Evolutionary conservation across 2,797 vertebrate species (phyloP).

Genomic region (Spinibarbus caldwelli): DNA sequence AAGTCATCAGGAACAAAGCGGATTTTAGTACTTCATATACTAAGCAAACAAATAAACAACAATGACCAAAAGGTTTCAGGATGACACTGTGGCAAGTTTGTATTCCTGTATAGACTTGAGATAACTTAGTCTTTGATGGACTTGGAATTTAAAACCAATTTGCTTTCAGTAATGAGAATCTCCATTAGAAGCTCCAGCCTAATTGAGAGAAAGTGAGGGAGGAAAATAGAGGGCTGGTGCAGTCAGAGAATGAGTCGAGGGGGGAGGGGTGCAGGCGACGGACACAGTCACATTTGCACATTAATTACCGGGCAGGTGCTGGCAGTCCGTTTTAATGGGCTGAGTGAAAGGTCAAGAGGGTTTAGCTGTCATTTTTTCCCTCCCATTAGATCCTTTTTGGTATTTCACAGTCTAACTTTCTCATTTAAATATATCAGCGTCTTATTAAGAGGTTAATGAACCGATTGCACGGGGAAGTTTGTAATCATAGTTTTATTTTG

Average conservation of each 20-base stretch:
- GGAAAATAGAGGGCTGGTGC: conserved; percentile 53
- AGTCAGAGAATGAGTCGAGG: conserved; percentile 43
- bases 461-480: conserved; percentile 56
- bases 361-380: conserved; percentile 67
- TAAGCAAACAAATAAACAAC: conserved; percentile 24
- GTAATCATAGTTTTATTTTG: conserved; percentile 55
- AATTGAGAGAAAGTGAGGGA: conserved; percentile 71
- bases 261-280: conserved; percentile 30
- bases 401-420: conserved; percentile 70
- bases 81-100: conserved; percentile 59
- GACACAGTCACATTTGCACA: conserved; percentile 74
- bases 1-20: not conserved
- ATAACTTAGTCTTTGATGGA: conserved; percentile 73
- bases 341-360: conserved; percentile 77
- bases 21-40: not conserved
- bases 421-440: conserved; percentile 68
- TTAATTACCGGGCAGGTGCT: conserved; percentile 81
- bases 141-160: conserved; percentile 77
- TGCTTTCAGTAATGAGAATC: conserved; percentile 75
- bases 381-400: conserved; percentile 68
- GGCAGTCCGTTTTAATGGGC: conserved; percentile 73
- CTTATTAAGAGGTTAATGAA: conserved; percentile 66
- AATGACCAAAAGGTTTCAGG: conserved; percentile 63
- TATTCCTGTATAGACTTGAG: conserved; percentile 67
- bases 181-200: conserved; percentile 71